Evolutionary conservation across 1,140 invertebrate species (phyloP), one percentile per base, ranked within the genome.

Genomic region (Charaxes varanes): DNA sequence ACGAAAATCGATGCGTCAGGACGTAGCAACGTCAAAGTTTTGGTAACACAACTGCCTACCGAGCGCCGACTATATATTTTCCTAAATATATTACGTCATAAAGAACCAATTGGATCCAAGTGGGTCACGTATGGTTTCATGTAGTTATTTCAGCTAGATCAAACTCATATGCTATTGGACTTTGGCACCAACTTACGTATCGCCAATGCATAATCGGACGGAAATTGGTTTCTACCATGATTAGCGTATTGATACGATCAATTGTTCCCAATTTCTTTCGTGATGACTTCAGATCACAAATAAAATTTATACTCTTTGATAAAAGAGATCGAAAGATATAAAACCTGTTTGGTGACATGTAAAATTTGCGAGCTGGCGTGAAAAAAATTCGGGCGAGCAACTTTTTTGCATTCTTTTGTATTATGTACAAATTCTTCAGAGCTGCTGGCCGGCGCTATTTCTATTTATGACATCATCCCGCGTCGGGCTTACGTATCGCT

Each of bases 381-480:
- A 14, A 16, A 7, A 14, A 28, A 26, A 7, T 15, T 15, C 16
- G 14, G 11, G 14, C 27, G 27, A 16, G 14, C 27, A 7, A 14
- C 14, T 28, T 42, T 30, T 35, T 35, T 3, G n/a, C 40, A 52
- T 52, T 44, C 19, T 28, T 31, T 19, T 15, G 30, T 36, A 45
- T 51, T 38, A 30, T 56, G 31, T 40, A 37, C 35, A 37, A 53
- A 47, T 53, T 41, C 51, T 56, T 54, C 59, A 52, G 61, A 58
- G 52, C 60, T 48, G 61, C 56, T 58, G 68, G 53, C 60, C 58
- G 69, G 53, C 58, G 73, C 77, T 84, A 84, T 84, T 84, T 84
- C 80, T 82, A 82, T 82, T 76, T 79, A 80, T 84, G 80, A 84
- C 80, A 82, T 84, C 80, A 84, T 80, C 69, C 57, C 61, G 66